Evolutionary conservation across 2,797 vertebrate species (phyloP), one percentile per base, ranked within the genome.

Genomic region (Lycodopsis pacificus): DNA sequence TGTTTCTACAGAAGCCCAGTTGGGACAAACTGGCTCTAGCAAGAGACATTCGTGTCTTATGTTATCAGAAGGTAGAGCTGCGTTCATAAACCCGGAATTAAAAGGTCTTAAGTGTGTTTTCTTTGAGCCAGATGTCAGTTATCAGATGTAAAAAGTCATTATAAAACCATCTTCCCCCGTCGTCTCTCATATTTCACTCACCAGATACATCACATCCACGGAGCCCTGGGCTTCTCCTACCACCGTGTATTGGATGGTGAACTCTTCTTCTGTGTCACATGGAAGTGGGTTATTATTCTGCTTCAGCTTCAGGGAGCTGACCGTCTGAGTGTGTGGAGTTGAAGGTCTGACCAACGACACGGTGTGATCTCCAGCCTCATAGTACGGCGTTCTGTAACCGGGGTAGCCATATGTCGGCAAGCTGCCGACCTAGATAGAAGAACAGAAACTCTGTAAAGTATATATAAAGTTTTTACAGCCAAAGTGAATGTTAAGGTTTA

Each of bases 201-300:
- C 95, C 88, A 92, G 79, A 79, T 91, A 93, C 25, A 92, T 79
- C 12, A 95, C 8, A 53, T 90, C 82, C 15, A 86, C 70, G 0
- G 46, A 56, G 36, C 77, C 86, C 5, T 27, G 53, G 1, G 48
- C 73, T 73, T 95, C 93, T 65, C 91, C 89, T 36, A 83, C 81
- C 7, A 95, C 32, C 5, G 84, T 77, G 79, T 93, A 95, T 2
- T 76, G 40, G 57, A 95, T 77, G 13, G 38, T 72, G 61, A 95
- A 71, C 0, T 81, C 2, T 42, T 80, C 64, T n/a, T 91, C 79
- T 46, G 0, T 40, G 9, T 63, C 71, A 68, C 95, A 96, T 40
- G 38, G 25, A 30, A 96, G 72, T 1, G 74, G 9, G 6, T 77
- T 3, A 0, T 89, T 56, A 12, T 25, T 73, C 4, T 36, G 12